A percentile compares a stretch with the other conserved stretches of the same genome.
These are phyloP conservation scores for Sternarchorhynchus goeldii DNA, from an alignment of 2,797 vertebrate genomes.

Conservation along the genomic window DNA sequence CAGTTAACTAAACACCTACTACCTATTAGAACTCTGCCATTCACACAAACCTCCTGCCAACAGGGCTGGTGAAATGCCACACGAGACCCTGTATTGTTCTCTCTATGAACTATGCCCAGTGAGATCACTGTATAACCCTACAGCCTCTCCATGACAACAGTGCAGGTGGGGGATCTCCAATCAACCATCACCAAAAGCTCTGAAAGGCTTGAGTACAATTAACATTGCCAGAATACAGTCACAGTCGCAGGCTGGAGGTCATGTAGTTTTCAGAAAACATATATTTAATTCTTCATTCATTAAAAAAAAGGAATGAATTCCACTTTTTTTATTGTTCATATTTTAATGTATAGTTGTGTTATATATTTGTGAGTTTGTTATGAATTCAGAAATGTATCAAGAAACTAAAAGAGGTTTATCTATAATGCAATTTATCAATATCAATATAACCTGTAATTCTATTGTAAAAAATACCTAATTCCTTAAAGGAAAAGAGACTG, in stretches of 20 bases:
- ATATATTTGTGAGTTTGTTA: no score
- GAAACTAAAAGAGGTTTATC: neutral
- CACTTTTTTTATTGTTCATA: no score
- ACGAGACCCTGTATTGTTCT: conserved; percentile 83
- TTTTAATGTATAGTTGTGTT: no score
- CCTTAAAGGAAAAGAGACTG: conserved; percentile 23
- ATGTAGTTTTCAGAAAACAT: no score
- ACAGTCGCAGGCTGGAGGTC: conserved; percentile 8
- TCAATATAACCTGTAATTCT: neutral
- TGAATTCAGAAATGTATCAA: no score
- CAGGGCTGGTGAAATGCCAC: conserved; percentile 56
- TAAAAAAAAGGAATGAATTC: no score
- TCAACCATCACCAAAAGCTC: conserved; percentile 41
- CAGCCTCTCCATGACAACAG: conserved; percentile 74
- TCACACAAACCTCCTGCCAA: conserved; percentile 47
- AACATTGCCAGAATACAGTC: conserved; percentile 22
- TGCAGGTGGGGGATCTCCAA: conserved; percentile 77
- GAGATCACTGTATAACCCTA: conserved; percentile 83
- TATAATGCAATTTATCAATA: neutral
- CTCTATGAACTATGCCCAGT: conserved; percentile 81
- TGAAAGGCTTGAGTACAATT: conserved; percentile 6
- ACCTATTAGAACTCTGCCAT: no score
- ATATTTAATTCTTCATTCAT: no score
- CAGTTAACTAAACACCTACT: no score
- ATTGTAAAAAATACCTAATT: no score